Evolutionary conservation across 2,888 invertebrate genomes (phyloP).

Genomic region (Drosophila setosimentum): DNA sequence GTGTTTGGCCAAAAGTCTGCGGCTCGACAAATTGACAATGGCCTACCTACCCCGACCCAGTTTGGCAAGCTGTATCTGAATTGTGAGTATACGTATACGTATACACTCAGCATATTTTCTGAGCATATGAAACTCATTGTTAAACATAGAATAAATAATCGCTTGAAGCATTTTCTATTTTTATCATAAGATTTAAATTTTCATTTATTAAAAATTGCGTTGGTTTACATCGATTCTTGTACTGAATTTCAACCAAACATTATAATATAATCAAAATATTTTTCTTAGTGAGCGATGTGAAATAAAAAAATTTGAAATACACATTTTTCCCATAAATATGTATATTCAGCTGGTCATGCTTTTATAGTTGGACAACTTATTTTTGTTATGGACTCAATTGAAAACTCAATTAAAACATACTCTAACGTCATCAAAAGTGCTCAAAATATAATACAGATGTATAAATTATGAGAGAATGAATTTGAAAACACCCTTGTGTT

Average conservation of each 20-base stretch:
- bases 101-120: neutral
- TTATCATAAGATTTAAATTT: neutral
- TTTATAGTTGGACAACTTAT: neutral
- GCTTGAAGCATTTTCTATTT: neutral
- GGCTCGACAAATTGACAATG: constrained; percentile 8
- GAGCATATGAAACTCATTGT: neutral
- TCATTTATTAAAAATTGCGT: neutral
- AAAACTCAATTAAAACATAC: neutral
- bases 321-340: neutral
- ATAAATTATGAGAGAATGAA: neutral
- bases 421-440: neutral
- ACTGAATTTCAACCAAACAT: no score
- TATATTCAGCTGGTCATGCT: neutral
- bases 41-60: neutral
- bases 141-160: neutral
- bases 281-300: neutral
- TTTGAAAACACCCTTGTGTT: neutral
- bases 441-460: neutral
- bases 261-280: neutral
- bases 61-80: neutral
- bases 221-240: no score
- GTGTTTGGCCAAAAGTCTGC: constrained; percentile 24
- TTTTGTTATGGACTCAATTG: neutral
- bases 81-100: neutral
- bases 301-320: neutral